Evolutionary conservation across 2,113 vertebrate genomes (phyloP), one percentile per base, ranked within the genome.

Genomic region (Hydrochoerus hydrochaeris): DNA sequence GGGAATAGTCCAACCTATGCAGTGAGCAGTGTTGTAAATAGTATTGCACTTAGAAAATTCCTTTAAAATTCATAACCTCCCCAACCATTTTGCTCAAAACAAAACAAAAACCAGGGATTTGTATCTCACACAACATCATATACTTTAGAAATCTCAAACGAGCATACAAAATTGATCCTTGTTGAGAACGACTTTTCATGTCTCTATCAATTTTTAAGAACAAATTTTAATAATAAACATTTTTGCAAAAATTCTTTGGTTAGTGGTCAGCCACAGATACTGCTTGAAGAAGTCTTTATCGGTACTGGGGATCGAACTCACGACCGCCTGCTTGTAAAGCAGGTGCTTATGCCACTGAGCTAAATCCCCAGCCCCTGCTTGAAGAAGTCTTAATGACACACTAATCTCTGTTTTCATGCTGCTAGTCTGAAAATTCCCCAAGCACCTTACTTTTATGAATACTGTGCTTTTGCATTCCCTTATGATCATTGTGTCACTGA

Each of bases 331-430:
- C n/a, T n/a, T n/a, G n/a, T n/a, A n/a, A n/a, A n/a, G n/a, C n/a
- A n/a, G n/a, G n/a, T n/a, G n/a, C n/a, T n/a, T n/a, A n/a, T n/a
- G n/a, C n/a, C n/a, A n/a, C n/a, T n/a, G n/a, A n/a, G n/a, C n/a
- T n/a, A n/a, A n/a, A n/a, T n/a, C n/a, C n/a, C n/a, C n/a, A n/a
- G n/a, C n/a, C n/a, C n/a, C 52, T 65, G 8, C 41, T 46, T 54
- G 16, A 92, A 49, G 26, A 90, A n/a, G n/a, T 86, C 88, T 92
- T 96, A 94, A 58, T 2, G 54, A 82, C 17, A 60, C n/a, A 38
- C 32, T 38, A 52, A 24, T 24, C 11, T 80, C 14, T 86, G 30
- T 32, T 82, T 80, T 57, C 38, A 81, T 82, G 52, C 19, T 80
- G 30, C 60, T 73, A 3, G 77, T 85, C 41, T 62, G 35, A 88